Evolutionary conservation across 2,113 vertebrate species (phyloP), one percentile per base, ranked within the genome.

Genomic region (Machaerirhynchus nigripectus): DNA sequence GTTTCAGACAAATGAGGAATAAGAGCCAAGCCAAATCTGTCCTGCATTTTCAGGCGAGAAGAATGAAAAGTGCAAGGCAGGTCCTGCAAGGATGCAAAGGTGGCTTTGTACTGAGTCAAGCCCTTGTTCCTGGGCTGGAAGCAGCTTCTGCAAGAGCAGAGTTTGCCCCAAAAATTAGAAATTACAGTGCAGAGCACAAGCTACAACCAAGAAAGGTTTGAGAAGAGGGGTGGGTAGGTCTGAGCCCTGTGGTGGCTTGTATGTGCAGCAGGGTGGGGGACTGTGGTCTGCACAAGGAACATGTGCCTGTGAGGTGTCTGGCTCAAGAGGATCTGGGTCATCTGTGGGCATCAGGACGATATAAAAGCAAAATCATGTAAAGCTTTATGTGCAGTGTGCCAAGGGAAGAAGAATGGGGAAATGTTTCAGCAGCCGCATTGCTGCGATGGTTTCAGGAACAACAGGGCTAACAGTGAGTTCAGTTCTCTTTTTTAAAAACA

Each of bases 381-480:
- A 84, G 77, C 68, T 55, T 63, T 50, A 7, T 71, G 44, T 63
- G 70, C 50, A 56, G 20, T 10, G 10, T 65, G 67, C 53, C 74
- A 80, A 77, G 55, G 73, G 93, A 94, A 85, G 78, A 74, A 87
- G 95, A 97, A 97, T 90, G 91, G 95, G 97, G 93, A 97, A 97
- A 92, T 71, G 50, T 84, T 95, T 94, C 81, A 90, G 93, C 89
- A 94, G 82, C 94, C 96, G 60, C 92, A 56, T 82, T 70, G 97
- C 96, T 96, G 94, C 5, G 44, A 71, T 74, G 91, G 61, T 94
- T 96, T 97, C 80, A 92, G 96, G 95, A 97, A 93, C 87, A 84
- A 68, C 53, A 71, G 77, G 30, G 91, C 84, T 53, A 75, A 24
- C 20, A 90, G 13, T 24, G 67, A 93, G 81, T 91, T 97, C 68